Conservation (phyloP, 1,140 invertebrate species). For the Caenorhabditis tropicalis region DNA sequence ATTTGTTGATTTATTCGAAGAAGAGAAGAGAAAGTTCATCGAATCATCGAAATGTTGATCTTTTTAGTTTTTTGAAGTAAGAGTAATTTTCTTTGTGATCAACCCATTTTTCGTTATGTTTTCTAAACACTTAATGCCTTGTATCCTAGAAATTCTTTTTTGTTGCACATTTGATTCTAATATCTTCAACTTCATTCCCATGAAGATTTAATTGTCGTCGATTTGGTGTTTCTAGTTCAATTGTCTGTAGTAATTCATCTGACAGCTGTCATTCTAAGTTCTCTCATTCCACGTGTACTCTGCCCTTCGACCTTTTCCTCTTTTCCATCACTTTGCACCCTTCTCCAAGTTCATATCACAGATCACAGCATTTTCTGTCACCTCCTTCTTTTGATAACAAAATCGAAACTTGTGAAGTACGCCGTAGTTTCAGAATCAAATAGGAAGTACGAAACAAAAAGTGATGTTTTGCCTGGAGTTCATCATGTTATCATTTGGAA, state of each 20-base stretch:
- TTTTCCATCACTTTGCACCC: not conserved
- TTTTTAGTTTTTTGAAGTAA: too few relatives aligned
- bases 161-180: too few relatives aligned
- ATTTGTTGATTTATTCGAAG: too few relatives aligned
- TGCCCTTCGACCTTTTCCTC: slow-evolving; percentile 30
- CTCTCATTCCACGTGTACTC: not conserved
- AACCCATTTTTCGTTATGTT: too few relatives aligned
- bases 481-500: not conserved
- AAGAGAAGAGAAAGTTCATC: too few relatives aligned
- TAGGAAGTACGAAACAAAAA: not conserved
- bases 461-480: not conserved
- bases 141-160: too few relatives aligned
- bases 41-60: too few relatives aligned
- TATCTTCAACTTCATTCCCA: too few relatives aligned
- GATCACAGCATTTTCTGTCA: not conserved
- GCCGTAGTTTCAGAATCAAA: not conserved
- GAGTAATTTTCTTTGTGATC: too few relatives aligned
- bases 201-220: too few relatives aligned
- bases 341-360: not conserved
- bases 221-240: not conserved
- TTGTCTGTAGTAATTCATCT: slow-evolving; percentile 21
- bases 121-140: too few relatives aligned
- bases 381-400: not conserved
- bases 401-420: not conserved
- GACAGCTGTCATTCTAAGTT: not conserved